A percentile compares a stretch with the other conserved stretches of the same genome.
phyloP scores from a whole-genome alignment of 64 coral and sea anemone species.

The Stichodactyla helianthus region DNA sequence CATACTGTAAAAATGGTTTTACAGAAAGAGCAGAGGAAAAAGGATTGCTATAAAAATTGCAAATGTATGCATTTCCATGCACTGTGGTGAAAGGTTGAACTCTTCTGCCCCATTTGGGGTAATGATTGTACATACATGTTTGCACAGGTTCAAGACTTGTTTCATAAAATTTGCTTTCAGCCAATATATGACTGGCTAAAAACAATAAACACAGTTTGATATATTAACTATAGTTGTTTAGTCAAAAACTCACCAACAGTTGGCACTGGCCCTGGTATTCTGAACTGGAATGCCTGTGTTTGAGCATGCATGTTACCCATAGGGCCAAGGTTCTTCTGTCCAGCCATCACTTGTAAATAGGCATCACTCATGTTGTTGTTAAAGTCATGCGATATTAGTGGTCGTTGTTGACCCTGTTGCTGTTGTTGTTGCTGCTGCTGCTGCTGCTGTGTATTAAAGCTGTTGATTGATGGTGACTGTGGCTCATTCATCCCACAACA shows the following conservation, averaged over 20 bases:
- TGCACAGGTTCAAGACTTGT: too few species aligned
- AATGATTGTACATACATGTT: too few species aligned
- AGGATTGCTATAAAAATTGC: too few species aligned
- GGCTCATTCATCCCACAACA: constrained; percentile 59
- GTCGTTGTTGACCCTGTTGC: constrained; percentile 21
- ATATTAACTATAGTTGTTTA: too few species aligned
- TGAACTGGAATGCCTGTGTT: constrained; percentile 71
- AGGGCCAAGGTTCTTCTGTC: constrained; percentile 5
- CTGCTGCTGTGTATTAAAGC: constrained; percentile 30
- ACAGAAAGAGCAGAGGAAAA: too few species aligned
- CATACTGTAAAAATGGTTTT: too few species aligned
- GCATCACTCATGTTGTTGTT: constrained; percentile 64
- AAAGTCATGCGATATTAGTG: constrained; percentile 11
- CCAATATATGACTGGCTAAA: too few species aligned
- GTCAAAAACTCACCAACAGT: constrained; percentile 56
- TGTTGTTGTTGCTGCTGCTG: constrained; percentile 36
- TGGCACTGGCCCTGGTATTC: constrained; percentile 53
- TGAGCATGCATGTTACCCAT: constrained; percentile 41
- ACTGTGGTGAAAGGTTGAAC: too few species aligned
- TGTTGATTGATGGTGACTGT: constrained; percentile 64
- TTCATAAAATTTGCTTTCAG: too few species aligned
- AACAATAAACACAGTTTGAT: too few species aligned
- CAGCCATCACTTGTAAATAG: constrained; percentile 31
- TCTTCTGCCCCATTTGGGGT: too few species aligned
- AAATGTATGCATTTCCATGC: too few species aligned